These are phyloP conservation scores for Melanotaenia parkinsoni DNA, from an alignment of 2,797 vertebrate genomes.

Conservation along the genomic window DNA sequence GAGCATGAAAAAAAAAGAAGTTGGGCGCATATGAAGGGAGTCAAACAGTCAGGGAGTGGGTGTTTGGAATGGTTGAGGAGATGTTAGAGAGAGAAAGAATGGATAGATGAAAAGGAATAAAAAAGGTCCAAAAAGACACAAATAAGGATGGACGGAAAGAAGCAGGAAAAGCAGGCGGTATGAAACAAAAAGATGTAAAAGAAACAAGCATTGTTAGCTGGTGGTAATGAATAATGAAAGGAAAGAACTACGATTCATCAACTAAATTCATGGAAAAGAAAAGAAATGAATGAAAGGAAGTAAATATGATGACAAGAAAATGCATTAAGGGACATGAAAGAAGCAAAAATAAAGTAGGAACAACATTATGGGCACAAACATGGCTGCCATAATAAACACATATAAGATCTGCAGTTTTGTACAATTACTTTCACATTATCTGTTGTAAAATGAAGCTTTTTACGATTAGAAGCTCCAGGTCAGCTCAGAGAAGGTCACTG, in stretches of 20 bases:
- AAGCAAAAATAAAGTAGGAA: neutral
- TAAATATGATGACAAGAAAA: rapidly evolving
- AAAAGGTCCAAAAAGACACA: neutral
- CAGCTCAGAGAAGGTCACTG: constrained; percentile 42
- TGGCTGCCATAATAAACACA: neutral
- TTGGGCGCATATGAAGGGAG: neutral
- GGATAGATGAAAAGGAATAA: neutral
- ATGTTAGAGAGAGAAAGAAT: neutral
- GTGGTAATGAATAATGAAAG: neutral
- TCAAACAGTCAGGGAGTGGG: neutral
- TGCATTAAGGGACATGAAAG: neutral
- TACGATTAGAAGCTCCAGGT: neutral
- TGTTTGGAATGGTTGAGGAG: constrained; percentile 14
- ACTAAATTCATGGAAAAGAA: neutral
- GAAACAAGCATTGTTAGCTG: neutral
- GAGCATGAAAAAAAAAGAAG: constrained; percentile 2
- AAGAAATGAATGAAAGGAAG: neutral
- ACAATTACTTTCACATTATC: neutral
- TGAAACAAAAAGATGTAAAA: neutral
- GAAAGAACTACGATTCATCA: neutral
- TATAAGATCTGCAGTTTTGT: neutral
- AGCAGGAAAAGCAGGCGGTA: neutral
- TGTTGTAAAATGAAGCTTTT: neutral
- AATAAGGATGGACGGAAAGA: neutral
- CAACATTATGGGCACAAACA: neutral